These are phyloP conservation scores for Ivindomyrus marchei DNA, from an alignment of 2,113 vertebrate species.

Conservation along the genomic window DNA sequence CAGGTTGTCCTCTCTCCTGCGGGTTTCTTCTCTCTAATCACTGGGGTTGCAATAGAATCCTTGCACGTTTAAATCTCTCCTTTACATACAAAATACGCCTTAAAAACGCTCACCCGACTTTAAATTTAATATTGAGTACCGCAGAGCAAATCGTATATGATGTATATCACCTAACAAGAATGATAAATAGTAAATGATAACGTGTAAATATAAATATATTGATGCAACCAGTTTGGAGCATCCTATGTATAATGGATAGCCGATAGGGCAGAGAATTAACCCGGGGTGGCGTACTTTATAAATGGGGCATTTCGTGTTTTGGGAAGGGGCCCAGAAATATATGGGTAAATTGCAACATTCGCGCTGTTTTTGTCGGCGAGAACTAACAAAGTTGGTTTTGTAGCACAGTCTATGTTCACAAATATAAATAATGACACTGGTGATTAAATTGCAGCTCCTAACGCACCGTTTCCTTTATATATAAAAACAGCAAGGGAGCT, in stretches of 20 bases:
- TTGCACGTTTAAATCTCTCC: neutral
- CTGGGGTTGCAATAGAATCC: neutral
- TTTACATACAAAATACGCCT: neutral
- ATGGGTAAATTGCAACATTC: neutral
- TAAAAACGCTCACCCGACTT: neutral
- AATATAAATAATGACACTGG: neutral
- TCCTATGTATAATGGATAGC: neutral
- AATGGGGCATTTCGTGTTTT: neutral
- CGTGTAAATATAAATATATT: neutral
- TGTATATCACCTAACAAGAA: neutral
- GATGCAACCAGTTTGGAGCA: neutral
- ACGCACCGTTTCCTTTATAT: neutral
- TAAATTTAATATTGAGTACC: neutral
- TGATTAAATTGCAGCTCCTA: neutral
- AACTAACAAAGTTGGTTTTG: constrained; percentile 4
- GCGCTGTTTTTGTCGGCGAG: neutral
- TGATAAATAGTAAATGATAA: neutral
- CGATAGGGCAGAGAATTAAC: neutral
- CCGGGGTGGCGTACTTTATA: neutral
- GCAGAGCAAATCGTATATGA: neutral
- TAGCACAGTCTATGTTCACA: neutral
- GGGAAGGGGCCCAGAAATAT: neutral
- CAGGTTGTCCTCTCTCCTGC: constrained; percentile 3
- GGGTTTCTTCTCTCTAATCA: neutral
- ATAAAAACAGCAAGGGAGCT: neutral